Base-by-base conservation (phyloP, 2,888 invertebrate species). In the Drosophila paranaensis region DNA sequence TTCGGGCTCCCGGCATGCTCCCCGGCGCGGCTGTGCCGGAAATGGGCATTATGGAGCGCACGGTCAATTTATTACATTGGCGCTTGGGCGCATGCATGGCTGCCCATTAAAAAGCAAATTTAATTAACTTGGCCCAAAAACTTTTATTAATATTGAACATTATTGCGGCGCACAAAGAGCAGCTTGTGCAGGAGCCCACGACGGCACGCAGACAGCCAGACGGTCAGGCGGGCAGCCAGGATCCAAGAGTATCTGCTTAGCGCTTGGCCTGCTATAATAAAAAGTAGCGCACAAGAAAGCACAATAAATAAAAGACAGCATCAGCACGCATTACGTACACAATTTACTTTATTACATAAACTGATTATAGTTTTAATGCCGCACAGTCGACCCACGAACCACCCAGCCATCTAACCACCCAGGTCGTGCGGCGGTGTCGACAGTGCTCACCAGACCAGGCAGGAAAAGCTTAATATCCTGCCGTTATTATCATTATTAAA, bases 401-500 rank as follows among this genome's bases (percentile, higher is more conserved):
- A 13, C 27, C 20, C 51, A 65, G 0, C 33, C 25, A 30, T 33
- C 60, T 33, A 39, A 51, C 57, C 61, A 53, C 30, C 54, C 64
- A 64, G 55, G 50, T 61, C 37, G 33, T 55, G 33, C 45, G 20
- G 30, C 37, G 39, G 40, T 37, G 62, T 51, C 70, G 60, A 50
- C 76, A 43, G 60, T 48, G 53, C 74, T 56, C 70, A 67, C 61
- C 75, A 73, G 71, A 64, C 54, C 75, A 69, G 71, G 69, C 81
- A 83, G 83, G 81, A 90, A 84, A 82, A 90, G 85, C 89, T 89
- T 88, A 89, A 88, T 88, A 88, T 88, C 88, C 89, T 82, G 78
- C 76, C 79, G 73, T 85, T 88, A 90, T 90, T 89, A 90, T 86
- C 85, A 90, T 88, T 88, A 89, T 88, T 89, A 87, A 88, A 84